Conservation (phyloP, 2,797 vertebrate genomes). For the Leuciscus waleckii region DNA sequence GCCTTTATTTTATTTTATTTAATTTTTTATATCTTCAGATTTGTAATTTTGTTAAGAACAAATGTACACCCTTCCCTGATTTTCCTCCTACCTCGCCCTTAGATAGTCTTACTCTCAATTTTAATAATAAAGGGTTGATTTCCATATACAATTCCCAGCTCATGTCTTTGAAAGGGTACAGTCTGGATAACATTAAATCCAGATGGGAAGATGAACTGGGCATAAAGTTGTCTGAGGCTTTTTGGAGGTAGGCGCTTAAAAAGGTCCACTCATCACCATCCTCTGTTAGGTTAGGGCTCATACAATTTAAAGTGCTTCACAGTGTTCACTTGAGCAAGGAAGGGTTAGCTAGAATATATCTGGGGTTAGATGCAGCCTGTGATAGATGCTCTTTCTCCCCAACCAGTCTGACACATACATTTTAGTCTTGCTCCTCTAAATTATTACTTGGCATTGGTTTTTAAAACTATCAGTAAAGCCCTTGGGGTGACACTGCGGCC, state of each 20-base stretch:
- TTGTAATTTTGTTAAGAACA: neutral
- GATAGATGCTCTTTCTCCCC: too few species aligned
- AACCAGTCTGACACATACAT: neutral
- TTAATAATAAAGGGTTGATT: neutral
- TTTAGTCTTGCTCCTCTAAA: slow-evolving; percentile 15
- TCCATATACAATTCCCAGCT: neutral
- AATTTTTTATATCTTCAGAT: slow-evolving; percentile 7
- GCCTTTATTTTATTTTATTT: neutral
- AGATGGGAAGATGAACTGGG: slow-evolving; percentile 13
- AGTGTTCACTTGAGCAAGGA: slow-evolving; percentile 26
- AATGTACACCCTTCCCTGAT: neutral
- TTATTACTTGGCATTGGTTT: slow-evolving; percentile 2
- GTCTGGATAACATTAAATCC: neutral
- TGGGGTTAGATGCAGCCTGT: neutral
- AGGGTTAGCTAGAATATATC: slow-evolving; percentile 7
- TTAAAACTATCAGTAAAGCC: neutral
- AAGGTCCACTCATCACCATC: slow-evolving; percentile 27
- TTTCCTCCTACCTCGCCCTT: too few species aligned
- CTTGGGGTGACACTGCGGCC: neutral
- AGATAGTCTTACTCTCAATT: neutral
- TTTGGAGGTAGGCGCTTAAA: neutral
- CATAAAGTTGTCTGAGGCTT: neutral
- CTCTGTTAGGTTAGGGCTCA: slow-evolving; percentile 3
- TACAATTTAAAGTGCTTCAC: slow-evolving; percentile 31
- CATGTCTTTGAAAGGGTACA: neutral